Evolutionary conservation across 2,888 invertebrate species (phyloP).

Genomic region (Drosophila kuntzei): DNA sequence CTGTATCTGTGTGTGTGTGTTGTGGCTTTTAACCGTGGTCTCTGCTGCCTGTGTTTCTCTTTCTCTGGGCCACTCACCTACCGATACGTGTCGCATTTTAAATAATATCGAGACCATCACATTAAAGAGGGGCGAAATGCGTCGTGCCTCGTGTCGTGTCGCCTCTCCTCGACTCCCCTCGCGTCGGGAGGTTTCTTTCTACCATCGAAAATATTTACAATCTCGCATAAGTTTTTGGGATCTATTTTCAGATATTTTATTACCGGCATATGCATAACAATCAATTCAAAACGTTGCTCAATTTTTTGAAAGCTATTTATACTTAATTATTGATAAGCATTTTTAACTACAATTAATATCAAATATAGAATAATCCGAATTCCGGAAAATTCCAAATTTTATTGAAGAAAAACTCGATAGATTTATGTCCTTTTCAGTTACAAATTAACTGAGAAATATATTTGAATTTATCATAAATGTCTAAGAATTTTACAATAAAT

Average conservation of each 20-base stretch:
- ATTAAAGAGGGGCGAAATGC: slow-evolving; percentile 43
- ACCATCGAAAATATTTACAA: slow-evolving; percentile 44
- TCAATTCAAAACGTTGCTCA: slow-evolving; percentile 30
- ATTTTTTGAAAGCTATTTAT: slow-evolving; percentile 4
- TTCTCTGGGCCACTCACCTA: slow-evolving; percentile 62
- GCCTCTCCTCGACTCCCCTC: neutral
- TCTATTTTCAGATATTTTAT: slow-evolving; percentile 66
- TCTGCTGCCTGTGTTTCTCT: slow-evolving; percentile 34
- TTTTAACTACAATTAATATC: slow-evolving; percentile 9
- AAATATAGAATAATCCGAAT: neutral
- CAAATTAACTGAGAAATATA: no score
- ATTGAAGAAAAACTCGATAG: neutral
- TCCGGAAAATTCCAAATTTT: neutral
- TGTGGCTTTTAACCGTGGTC: slow-evolving; percentile 14
- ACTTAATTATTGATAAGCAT: neutral
- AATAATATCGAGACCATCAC: slow-evolving; percentile 55
- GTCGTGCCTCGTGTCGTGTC: slow-evolving; percentile 28
- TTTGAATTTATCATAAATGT: no score
- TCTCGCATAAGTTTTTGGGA: slow-evolving; percentile 31
- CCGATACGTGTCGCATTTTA: slow-evolving; percentile 76
- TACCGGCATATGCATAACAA: slow-evolving; percentile 35
- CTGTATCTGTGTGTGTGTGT: neutral
- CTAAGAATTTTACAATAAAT: no score
- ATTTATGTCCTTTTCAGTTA: neutral
- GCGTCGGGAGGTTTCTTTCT: slow-evolving; percentile 28